Conservation (phyloP, 2,113 vertebrate species). For the Onychorhynchus coronatus region DNA sequence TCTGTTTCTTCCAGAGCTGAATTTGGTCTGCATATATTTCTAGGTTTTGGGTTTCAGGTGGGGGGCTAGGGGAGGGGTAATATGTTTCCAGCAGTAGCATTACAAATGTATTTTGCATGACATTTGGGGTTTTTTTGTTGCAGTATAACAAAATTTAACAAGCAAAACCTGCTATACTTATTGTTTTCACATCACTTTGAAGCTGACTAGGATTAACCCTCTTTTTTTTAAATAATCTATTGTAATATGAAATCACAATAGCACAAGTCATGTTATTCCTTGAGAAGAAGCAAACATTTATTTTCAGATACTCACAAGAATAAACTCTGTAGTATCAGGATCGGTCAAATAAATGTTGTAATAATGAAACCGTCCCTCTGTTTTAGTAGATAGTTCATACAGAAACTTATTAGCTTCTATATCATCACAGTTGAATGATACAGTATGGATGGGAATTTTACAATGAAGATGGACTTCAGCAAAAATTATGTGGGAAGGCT, state of each 20-base stretch:
- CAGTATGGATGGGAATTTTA: constrained; percentile 76
- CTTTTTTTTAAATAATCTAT: background rate
- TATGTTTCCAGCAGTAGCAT: background rate
- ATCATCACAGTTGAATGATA: constrained; percentile 82
- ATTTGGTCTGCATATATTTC: background rate
- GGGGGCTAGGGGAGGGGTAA: background rate
- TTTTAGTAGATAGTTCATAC: constrained; percentile 70
- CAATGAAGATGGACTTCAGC: constrained; percentile 42
- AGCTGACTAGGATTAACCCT: background rate
- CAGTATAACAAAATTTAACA: background rate
- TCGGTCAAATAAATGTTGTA: constrained; percentile 59
- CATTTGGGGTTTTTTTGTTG: background rate
- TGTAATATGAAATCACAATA: background rate
- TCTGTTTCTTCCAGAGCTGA: background rate
- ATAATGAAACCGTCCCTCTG: constrained; percentile 75
- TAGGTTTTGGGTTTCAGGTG: background rate
- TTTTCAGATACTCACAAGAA: constrained; percentile 65
- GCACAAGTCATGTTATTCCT: background rate
- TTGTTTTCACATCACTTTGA: background rate
- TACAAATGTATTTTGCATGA: background rate
- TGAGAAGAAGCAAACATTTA: background rate
- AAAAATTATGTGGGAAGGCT: constrained; percentile 71
- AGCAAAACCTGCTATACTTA: background rate
- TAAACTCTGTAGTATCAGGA: constrained; percentile 1
- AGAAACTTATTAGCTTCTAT: constrained; percentile 75